Percentiles rank a stretch among this genome's conserved stretches.
Conservation (phyloP, 2,888 invertebrate genomes). For the Rhamnusium bicolor region DNA sequence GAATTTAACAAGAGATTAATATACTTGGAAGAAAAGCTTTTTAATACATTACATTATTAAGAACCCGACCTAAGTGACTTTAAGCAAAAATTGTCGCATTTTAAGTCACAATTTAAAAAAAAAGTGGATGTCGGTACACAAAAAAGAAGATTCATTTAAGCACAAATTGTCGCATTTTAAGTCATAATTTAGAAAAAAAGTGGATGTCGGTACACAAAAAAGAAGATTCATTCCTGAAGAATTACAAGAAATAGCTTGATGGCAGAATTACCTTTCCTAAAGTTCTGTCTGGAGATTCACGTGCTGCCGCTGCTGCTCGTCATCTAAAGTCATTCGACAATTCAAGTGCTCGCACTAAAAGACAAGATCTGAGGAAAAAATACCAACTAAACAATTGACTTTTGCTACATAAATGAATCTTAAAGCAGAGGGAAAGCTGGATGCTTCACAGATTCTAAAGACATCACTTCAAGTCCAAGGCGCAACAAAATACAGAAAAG, state of each 20-base stretch:
- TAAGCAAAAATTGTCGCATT: too few relatives aligned
- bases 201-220: neutral
- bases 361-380: neutral
- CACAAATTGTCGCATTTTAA: too few relatives aligned
- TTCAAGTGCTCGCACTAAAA: conserved; percentile 18
- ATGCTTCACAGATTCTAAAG: neutral
- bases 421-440: neutral
- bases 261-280: neutral
- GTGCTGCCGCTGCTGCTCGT: neutral
- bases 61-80: neutral
- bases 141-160: too few relatives aligned
- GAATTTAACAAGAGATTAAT: too few relatives aligned
- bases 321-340: conserved; percentile 10
- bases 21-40: too few relatives aligned
- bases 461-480: neutral
- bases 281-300: neutral
- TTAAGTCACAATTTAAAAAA: too few relatives aligned
- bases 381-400: neutral
- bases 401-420: conserved; percentile 10
- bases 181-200: neutral
- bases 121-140: too few relatives aligned
- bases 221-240: neutral
- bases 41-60: too few relatives aligned
- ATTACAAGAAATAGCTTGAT: neutral
- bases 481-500: too few relatives aligned